Conservation (phyloP, 64 coral and sea anemone genomes). For the Trachythela sp. region DNA sequence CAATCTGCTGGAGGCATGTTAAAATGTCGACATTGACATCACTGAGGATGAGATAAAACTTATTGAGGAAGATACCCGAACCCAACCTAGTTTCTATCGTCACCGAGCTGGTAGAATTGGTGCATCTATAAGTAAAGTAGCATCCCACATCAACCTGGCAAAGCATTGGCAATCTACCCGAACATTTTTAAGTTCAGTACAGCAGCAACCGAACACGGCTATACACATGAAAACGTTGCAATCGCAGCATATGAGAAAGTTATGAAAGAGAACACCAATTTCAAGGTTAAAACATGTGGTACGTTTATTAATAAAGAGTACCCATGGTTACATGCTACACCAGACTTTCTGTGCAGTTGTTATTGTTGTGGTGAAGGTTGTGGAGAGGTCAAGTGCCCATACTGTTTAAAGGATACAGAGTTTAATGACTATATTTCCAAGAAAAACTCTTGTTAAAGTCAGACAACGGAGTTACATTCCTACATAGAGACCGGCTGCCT, state of each 20-base stretch:
- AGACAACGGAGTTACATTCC: slow-evolving; percentile 3
- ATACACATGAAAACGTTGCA: slow-evolving; percentile 35
- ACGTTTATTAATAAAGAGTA: slow-evolving; percentile 17
- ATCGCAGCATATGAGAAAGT: slow-evolving; percentile 26
- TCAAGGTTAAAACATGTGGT: slow-evolving; percentile 31
- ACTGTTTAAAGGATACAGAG: slow-evolving; percentile 5
- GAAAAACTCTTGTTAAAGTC: slow-evolving; percentile 11
- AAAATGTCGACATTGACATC: slow-evolving; percentile 4
- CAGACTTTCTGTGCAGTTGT: slow-evolving; percentile 39
- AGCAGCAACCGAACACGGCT: slow-evolving; percentile 4
- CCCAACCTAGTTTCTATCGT: slow-evolving; percentile 32
- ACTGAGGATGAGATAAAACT: slow-evolving; percentile 28
- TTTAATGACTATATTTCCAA: not conserved
- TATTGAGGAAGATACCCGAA: slow-evolving; percentile 19
- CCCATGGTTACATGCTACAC: slow-evolving; percentile 48
- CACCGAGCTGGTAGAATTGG: slow-evolving; percentile 40
- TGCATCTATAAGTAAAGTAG: slow-evolving; percentile 29
- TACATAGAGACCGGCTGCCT: not conserved
- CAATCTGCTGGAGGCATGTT: not conserved
- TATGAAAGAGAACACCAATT: slow-evolving; percentile 38
- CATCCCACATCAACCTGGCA: slow-evolving; percentile 21
- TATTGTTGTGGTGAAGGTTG: slow-evolving; percentile 41
- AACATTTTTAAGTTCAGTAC: slow-evolving; percentile 23
- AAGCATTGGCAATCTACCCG: slow-evolving; percentile 35
- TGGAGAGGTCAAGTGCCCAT: slow-evolving; percentile 32